A percentile compares a stretch with the other conserved stretches of the same genome.
These are phyloP conservation scores for Phrynosoma blainvillii DNA, from an alignment of 2,113 vertebrate genomes.

Conservation along the genomic window DNA sequence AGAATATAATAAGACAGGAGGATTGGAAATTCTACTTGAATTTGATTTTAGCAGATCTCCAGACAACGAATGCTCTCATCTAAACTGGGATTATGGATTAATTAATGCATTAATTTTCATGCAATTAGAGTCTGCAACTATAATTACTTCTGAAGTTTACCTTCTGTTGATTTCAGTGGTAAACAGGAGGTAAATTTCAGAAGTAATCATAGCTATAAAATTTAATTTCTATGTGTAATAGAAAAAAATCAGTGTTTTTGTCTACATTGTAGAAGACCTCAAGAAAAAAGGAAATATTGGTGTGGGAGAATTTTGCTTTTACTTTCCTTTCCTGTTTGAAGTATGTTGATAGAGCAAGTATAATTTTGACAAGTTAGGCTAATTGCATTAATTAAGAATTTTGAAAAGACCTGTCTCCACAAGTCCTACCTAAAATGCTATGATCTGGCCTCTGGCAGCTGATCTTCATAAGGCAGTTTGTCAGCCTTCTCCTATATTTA, in stretches of 20 bases:
- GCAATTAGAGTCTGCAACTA: no score
- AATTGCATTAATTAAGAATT: conserved; percentile 39
- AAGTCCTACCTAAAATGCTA: conserved; percentile 25
- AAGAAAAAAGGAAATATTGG: not conserved
- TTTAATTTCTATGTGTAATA: not conserved
- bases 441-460: conserved; percentile 23
- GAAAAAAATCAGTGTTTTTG: conserved; percentile 5
- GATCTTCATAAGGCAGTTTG: conserved; percentile 4
- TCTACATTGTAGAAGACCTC: conserved; percentile 32
- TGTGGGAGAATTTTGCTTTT: no score
- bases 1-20: no score
- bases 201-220: conserved; percentile 37
- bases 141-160: no score
- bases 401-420: conserved; percentile 14
- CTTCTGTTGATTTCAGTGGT: not conserved
- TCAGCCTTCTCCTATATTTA: not conserved
- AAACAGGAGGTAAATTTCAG: conserved; percentile 41
- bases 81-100: conserved; percentile 11
- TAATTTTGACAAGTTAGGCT: conserved; percentile 12
- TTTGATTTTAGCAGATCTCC: not conserved
- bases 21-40: no score
- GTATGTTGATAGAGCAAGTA: not conserved
- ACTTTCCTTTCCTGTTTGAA: not conserved
- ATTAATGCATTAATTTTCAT: no score
- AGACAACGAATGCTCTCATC: conserved; percentile 51